Evolutionary conservation across 2,113 vertebrate genomes (phyloP).

Genomic region (Merops nubicus): DNA sequence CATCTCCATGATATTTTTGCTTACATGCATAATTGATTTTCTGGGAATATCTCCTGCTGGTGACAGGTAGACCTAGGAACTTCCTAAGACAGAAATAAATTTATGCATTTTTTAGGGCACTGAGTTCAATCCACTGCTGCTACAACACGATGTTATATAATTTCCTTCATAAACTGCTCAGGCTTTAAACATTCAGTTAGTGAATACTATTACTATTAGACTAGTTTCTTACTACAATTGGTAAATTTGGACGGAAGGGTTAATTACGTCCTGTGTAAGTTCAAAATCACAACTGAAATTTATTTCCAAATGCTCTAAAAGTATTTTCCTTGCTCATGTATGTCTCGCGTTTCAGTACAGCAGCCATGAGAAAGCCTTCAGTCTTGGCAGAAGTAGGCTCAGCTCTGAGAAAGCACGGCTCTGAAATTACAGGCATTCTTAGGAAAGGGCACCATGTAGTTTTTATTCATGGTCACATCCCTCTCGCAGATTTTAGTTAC

Average conservation of each 20-base stretch:
- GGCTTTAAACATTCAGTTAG: conserved; percentile 15
- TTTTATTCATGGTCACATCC: conserved; percentile 21
- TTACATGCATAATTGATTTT: conserved; percentile 52
- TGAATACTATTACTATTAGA: too few relatives aligned
- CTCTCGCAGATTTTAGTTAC: neutral
- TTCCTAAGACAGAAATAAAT: conserved; percentile 12
- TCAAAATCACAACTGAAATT: neutral
- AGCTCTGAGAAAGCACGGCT: neutral
- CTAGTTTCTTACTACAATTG: neutral
- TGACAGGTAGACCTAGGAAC: neutral
- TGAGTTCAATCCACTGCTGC: neutral
- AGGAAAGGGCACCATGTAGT: neutral
- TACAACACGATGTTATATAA: neutral
- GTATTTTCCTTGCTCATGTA: neutral
- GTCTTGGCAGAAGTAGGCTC: neutral
- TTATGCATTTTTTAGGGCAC: conserved; percentile 29
- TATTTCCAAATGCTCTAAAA: neutral
- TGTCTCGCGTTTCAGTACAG: neutral
- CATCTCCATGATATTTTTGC: neutral
- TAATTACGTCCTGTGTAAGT: neutral
- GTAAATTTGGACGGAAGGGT: neutral
- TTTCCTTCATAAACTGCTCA: conserved; percentile 35
- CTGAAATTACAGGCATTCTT: conserved; percentile 1
- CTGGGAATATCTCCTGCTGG: neutral
- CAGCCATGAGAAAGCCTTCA: neutral